Evolutionary conservation across 2,888 invertebrate species (phyloP), one percentile per base, ranked within the genome.

Genomic region (Cosmopolites sordidus): DNA sequence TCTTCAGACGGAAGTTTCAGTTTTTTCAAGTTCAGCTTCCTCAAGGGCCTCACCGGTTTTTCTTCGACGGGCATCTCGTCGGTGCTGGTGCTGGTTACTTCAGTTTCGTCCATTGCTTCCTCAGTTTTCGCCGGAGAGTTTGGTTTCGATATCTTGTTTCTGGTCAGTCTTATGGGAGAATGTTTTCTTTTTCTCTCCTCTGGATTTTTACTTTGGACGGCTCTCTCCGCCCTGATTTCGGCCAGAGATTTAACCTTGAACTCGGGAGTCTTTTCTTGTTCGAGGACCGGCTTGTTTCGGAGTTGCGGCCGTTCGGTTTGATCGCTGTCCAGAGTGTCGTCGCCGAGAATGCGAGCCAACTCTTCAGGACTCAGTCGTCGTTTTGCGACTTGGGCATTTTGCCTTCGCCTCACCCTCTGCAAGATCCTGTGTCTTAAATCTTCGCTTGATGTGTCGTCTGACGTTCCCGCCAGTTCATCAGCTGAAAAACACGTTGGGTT

Each of bases 191-290:
- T 49, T 18, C 9, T 40, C 37, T 29, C 22, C 11, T 43, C 2
- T 41, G 12, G 14, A 27, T 51, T 48, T 43, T 37, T 43, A 16
- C 49, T 27, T 27, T 27, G 45, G 47, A 56, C 60, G 14, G 56
- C 59, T 46, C 65, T 62, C 56, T 71, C 73, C 0, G 72, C 73
- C n/a, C 72, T 66, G 8, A 77, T 71, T 61, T 76, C 74, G 0
- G 69, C 72, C 38, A 77, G 58, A 0, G 75, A 74, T 61, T 75
- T 75, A 8, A 76, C 70, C 67, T 70, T 72, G 16, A 73, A 70
- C 33, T 53, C 46, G 46, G 48, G 64, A 58, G 17, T 58, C 48
- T 40, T 50, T 54, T 48, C 16, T 42, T 42, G 15, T 46, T 56
- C 53, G 33, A 43, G 43, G 15, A 8, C 18, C 8, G 37, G 29